Evolutionary conservation across 2,888 invertebrate genomes (phyloP).

Genomic region (Eupeodes latifasciatus): DNA sequence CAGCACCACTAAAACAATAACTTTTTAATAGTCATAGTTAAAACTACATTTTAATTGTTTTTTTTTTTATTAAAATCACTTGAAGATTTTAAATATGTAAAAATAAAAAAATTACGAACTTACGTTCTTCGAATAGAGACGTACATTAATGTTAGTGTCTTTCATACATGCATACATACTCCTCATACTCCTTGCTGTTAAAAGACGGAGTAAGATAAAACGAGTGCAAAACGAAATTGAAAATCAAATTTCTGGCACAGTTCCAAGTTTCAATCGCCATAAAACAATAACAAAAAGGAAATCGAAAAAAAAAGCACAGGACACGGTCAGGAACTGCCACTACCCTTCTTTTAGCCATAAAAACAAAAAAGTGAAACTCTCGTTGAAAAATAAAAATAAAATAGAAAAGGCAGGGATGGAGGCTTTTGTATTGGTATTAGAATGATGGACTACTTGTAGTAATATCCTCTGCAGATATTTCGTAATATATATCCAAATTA

Average conservation of each 20-base stretch:
- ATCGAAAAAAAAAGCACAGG: conserved; percentile 63
- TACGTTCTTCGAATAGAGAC: not conserved
- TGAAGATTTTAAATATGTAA: conserved; percentile 21
- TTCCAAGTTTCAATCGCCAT: conserved; percentile 67
- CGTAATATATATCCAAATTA: conserved; percentile 28
- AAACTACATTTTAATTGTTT: conserved; percentile 3
- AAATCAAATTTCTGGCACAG: conserved; percentile 73
- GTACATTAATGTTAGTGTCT: not conserved
- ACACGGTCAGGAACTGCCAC: conserved; percentile 55
- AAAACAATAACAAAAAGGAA: conserved; percentile 29
- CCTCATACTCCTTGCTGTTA: not conserved
- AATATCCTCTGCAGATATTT: conserved; percentile 66
- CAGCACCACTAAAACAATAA: not conserved
- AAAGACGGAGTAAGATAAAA: conserved; percentile 18
- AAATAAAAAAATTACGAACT: not conserved
- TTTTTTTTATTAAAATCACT: not conserved
- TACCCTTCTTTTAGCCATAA: conserved; percentile 16
- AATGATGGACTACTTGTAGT: conserved; percentile 68
- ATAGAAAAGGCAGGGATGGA: not conserved
- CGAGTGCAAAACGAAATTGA: conserved; percentile 64
- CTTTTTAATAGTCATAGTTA: not conserved
- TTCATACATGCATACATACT: not conserved
- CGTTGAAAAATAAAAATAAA: not conserved
- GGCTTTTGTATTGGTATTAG: conserved; percentile 36
- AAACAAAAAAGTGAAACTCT: conserved; percentile 60